Base-by-base conservation (phyloP, 2,888 invertebrate genomes). In the Pedicia rivosa region DNA sequence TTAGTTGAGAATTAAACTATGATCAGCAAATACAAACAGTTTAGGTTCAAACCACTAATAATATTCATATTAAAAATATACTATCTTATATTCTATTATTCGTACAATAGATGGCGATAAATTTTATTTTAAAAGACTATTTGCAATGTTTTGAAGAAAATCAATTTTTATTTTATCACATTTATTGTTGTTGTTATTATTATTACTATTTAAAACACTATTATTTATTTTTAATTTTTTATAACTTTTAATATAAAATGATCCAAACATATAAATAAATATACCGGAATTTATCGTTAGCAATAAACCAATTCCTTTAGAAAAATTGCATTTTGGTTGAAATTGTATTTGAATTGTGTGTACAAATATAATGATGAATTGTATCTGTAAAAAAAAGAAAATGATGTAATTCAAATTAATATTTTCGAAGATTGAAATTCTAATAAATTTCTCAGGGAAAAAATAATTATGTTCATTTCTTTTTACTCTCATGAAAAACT, bases 191-290 rank as follows among this genome's bases (percentile, higher is more conserved):
- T 25, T 24, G 17, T 19, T 26, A 35, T 25, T 25, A 17, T 26
- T 25, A 16, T 16, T 37, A 37, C 32, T 24, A 12, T 37, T 37
- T 6, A 14, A 15, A 27, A 25, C 20, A 13, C 19, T 40, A 31
- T 30, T 28, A 20, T 28, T 27, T 20, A 6, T 15, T 17, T 26
- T 40, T 43, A 54, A 53, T 52, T 66, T 68, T 8, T 66, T 54
- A 53, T 83, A 83, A 45, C 67, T 76, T 40, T 64, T 65, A 35
- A 74, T 63, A 55, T 83, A 84, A 55, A 83, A 84, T 44, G 77
- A 72, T 28, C 75, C 72, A 50, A 84, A 84, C 63, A 84, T 71
- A 50, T 81, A 83, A 3, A 81, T 64, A 57, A 83, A 84, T 5
- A 79, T 63, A 0, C 66, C 61, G 12, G 80, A 71, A 51, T 82